Conservation (phyloP, 2,113 vertebrate genomes). For the Barbus barbus region DNA sequence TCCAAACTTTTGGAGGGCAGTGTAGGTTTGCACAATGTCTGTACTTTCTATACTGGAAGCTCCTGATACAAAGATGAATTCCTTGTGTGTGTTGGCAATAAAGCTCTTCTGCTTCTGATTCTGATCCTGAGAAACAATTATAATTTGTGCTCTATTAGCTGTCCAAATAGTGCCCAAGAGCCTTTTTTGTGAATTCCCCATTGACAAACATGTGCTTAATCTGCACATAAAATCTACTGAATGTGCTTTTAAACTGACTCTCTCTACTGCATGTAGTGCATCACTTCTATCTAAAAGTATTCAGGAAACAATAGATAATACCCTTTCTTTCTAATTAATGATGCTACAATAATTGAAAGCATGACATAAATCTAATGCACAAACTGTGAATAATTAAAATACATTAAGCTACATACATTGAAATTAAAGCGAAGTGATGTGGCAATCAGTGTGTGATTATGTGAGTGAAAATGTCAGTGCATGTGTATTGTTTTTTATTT, state of each 20-base stretch:
- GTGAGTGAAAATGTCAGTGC: neutral
- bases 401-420: neutral
- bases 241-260: neutral
- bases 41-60: too few relatives aligned
- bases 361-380: neutral
- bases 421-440: neutral
- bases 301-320: neutral
- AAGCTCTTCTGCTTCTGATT: too few relatives aligned
- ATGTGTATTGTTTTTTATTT: neutral
- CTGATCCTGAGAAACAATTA: neutral
- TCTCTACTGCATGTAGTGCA: neutral
- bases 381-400: neutral
- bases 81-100: too few relatives aligned
- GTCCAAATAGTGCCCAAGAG: neutral
- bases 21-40: too few relatives aligned
- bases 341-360: neutral
- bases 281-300: neutral
- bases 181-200: neutral
- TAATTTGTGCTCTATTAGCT: neutral
- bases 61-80: too few relatives aligned
- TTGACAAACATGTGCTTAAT: neutral
- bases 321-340: neutral
- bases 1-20: too few relatives aligned
- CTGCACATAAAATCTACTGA: neutral
- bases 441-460: neutral